Evolutionary conservation across 2,888 invertebrate genomes (phyloP), one percentile per base, ranked within the genome.

Genomic region (Steromphala cineraria): DNA sequence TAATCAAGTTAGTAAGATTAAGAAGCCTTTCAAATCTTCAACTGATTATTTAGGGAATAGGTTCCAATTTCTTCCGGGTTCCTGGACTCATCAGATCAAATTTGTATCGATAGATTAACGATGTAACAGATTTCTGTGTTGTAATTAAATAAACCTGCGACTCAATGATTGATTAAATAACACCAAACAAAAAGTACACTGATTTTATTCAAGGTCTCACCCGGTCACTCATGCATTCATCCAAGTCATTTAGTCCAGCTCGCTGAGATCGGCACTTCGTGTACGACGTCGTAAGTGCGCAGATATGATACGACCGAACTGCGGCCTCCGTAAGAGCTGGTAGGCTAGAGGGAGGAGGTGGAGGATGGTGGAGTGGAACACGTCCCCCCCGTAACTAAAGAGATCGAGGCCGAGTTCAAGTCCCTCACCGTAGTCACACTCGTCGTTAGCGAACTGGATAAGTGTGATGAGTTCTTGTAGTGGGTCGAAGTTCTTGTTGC

Each of bases 381-480:
- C 93, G 0, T 97, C 97, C 81, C 96, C 89, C 4, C 93, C 93
- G 78, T 89, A 96, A 83, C 95, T 96, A 91, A 98, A 97, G 75
- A 99, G 94, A 93, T 97, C 96, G 86, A 97, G 95, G 0, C 98
- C 98, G 53, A 97, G 94, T 93, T 99, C 98, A 1, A 99, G 93
- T 0, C 97, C 96, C 79, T 97, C 98, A 0, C 98, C 99, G 94
- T 98, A 98, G 93, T 99, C 98, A 91, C 97, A 96, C 93, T 99
- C 99, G 91, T 99, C 99, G 80, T 97, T 96, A 0, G 98, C 99
- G 92, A 97, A 97, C 92, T 96, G 96, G 7, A 97, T 96, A 80
- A 96, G 96, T 3, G 96, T 97, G 82, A 98, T 95, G 0, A 97
- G 94, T 80, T 97, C 96, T 89, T 97, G 97, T 3, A 98, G 87